Evolutionary conservation across 1,140 invertebrate genomes (phyloP).

Genomic region (Sinella curviseta): DNA sequence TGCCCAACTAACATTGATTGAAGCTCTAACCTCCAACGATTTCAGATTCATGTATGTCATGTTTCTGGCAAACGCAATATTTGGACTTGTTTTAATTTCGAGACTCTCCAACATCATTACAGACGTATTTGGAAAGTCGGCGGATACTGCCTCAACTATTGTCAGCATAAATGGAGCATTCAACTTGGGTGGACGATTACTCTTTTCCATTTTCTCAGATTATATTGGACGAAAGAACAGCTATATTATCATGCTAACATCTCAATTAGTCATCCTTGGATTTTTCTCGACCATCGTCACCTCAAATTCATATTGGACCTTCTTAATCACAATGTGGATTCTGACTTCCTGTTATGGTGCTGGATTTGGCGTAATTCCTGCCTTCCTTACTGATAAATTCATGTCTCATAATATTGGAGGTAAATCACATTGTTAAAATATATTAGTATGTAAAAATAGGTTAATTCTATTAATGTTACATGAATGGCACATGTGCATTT

Average conservation of each 20-base stretch:
- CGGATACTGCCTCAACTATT: not conserved
- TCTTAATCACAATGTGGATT: constrained; percentile 14
- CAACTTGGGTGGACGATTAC: constrained; percentile 8
- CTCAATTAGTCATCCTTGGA: constrained; percentile 14
- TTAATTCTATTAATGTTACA: not conserved
- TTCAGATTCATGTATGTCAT: constrained; percentile 23
- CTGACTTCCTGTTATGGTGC: not conserved
- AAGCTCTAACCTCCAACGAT: not conserved
- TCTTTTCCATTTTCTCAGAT: constrained; percentile 17
- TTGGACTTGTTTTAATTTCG: constrained; percentile 12
- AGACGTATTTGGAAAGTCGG: constrained; percentile 4
- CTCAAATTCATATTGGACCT: not conserved
- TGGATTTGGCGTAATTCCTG: constrained; percentile 16
- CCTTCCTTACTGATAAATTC: constrained; percentile 16
- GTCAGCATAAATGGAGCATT: not conserved
- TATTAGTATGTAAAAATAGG: no score
- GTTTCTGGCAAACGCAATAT: constrained; percentile 18
- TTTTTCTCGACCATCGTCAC: constrained; percentile 6
- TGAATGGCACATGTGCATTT: not conserved
- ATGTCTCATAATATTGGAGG: not conserved
- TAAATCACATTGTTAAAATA: no score
- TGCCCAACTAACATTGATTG: constrained; percentile 4
- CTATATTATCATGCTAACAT: constrained; percentile 19
- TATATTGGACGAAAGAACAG: constrained; percentile 22
- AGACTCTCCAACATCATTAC: constrained; percentile 16